Evolutionary conservation across 1,140 invertebrate genomes (phyloP), one percentile per base, ranked within the genome.

Genomic region (Pectinophora gossypiella): DNA sequence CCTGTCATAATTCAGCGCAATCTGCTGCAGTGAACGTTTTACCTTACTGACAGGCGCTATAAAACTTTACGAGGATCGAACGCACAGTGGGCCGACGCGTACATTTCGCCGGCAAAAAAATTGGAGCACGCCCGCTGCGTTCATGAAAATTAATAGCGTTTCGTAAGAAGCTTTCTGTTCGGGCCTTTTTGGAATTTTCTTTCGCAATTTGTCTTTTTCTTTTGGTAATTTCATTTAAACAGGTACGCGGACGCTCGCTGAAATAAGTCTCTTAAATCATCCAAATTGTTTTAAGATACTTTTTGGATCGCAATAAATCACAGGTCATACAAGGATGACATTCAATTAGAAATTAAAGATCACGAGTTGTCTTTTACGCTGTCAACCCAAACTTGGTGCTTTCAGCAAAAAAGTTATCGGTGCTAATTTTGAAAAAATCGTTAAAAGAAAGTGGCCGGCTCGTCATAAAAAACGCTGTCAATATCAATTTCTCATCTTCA

Each of bases 91-190:
- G 44, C 13, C 46, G 40, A 45, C 19, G 43, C 47, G 18, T 19
- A n/a, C 53, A 35, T 36, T 51, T 48, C 43, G 13, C 19, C 49
- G 35, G 36, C 66, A 78, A 78, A 81, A 44, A 81, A 79, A 82
- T 64, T 82, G 64, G 78, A 82, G 75, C 77, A 81, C 54, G 51
- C 53, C 55, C 52, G 44, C 51, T 51, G 16, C 36, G 47, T 76
- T 82, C 79, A 83, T 83, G 76, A 83, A 83, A 78, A 80, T 83
- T 80, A 75, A 80, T 83, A 70, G 67, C 56, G 52, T 67, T 74
- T 76, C 72, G 65, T 58, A 52, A 56, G 68, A 79, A 79, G 48
- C 60, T 48, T 54, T 61, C 62, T 59, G 67, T 68, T 64, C 54
- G 47, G 40, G 21, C 48, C 12, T 67, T 72, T 72, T 64, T 52